Conservation (phyloP, 1,140 invertebrate genomes). For the Conopomorpha cramerella region DNA sequence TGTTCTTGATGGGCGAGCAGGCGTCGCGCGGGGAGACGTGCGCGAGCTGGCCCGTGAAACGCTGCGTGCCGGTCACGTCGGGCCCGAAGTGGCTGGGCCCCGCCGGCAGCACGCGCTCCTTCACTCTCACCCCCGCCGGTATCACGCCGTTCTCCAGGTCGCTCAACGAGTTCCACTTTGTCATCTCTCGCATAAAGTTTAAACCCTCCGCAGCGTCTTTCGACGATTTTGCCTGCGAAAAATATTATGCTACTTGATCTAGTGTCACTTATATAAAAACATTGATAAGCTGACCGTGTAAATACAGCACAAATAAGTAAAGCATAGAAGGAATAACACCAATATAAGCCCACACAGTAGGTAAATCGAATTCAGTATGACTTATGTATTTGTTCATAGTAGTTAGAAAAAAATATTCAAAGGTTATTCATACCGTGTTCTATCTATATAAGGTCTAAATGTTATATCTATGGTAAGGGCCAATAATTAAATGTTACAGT, state of each 20-base stretch:
- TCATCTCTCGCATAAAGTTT: slow-evolving; percentile 97
- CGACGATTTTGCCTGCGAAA: slow-evolving; percentile 80
- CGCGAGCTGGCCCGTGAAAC: slow-evolving; percentile 66
- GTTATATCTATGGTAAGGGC: too few species aligned
- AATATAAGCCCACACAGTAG: too few species aligned
- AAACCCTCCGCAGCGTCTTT: slow-evolving; percentile 91
- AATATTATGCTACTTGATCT: too few species aligned
- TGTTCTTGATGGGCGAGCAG: slow-evolving; percentile 72
- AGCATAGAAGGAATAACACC: too few species aligned
- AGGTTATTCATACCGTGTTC: too few species aligned
- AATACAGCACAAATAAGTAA: too few species aligned
- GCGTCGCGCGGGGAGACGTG: slow-evolving; percentile 62
- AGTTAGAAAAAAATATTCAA: too few species aligned
- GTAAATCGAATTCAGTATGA: too few species aligned
- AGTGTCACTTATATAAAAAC: slow-evolving; percentile 13
- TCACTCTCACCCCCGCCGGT: slow-evolving; percentile 24
- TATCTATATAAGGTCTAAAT: too few species aligned
- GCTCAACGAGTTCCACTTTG: slow-evolving; percentile 78
- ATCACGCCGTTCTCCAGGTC: slow-evolving; percentile 40
- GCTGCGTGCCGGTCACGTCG: slow-evolving; percentile 66
- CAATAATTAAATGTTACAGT: too few species aligned
- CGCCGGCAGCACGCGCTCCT: slow-evolving; percentile 66
- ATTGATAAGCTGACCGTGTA: slow-evolving; percentile 5
- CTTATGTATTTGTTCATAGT: too few species aligned
- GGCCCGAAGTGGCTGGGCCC: slow-evolving; percentile 93